Percentiles rank a stretch among this genome's conserved stretches.
phyloP scores from a whole-genome alignment of 2,888 invertebrate species.

The Ennomos erosarius region DNA sequence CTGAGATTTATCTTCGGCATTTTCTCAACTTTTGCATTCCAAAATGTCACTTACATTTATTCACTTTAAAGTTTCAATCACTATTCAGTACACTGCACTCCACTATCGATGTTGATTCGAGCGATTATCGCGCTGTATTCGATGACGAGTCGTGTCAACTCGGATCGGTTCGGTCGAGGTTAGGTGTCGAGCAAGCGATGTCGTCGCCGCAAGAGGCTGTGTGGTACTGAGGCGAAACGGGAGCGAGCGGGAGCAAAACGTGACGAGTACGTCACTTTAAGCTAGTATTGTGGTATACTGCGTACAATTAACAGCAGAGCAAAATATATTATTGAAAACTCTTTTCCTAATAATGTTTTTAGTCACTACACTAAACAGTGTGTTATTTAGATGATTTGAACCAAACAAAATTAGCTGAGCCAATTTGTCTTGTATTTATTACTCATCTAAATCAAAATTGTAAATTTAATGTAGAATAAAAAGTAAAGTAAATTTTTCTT shows the following conservation, averaged over 20 bases:
- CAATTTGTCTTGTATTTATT: too few relatives aligned
- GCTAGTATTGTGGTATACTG: slow-evolving; percentile 57
- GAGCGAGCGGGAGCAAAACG: slow-evolving; percentile 63
- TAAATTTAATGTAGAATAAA: too few relatives aligned
- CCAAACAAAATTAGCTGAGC: too few relatives aligned
- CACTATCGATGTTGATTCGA: slow-evolving; percentile 47
- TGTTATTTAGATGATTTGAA: too few relatives aligned
- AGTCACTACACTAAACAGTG: too few relatives aligned
- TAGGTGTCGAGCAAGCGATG: slow-evolving; percentile 45
- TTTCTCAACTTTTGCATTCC: slow-evolving; percentile 32
- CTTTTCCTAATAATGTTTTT: too few relatives aligned
- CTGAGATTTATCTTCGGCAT: slow-evolving; percentile 18
- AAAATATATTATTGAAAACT: too few relatives aligned
- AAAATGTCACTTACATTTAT: slow-evolving; percentile 32
- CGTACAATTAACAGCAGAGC: slow-evolving; percentile 39
- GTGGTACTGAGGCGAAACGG: slow-evolving; percentile 69
- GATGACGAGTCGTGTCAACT: slow-evolving; percentile 25
- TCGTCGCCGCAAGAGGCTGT: slow-evolving; percentile 71
- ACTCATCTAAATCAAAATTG: too few relatives aligned
- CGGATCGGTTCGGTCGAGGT: slow-evolving; percentile 16
- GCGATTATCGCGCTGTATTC: slow-evolving; percentile 23
- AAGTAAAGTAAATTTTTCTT: too few relatives aligned
- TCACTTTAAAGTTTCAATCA: slow-evolving; percentile 42
- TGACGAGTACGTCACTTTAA: slow-evolving; percentile 62
- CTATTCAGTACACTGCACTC: slow-evolving; percentile 75